Evolutionary conservation across 2,888 invertebrate genomes (phyloP), one percentile per base, ranked within the genome.

Genomic region (Apamea anceps): DNA sequence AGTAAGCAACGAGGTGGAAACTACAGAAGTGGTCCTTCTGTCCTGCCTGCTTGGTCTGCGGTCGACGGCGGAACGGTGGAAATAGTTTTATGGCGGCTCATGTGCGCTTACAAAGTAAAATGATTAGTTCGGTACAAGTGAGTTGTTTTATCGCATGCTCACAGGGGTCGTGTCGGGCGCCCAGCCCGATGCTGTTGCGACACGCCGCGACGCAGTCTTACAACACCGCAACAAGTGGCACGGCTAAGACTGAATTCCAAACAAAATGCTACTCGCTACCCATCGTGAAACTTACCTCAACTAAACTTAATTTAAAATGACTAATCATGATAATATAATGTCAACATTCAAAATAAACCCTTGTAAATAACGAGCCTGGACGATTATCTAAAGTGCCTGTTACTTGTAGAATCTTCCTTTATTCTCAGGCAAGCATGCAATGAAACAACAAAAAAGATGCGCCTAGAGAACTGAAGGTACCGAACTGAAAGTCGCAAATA

Each of bases 31-130:
- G 66, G 32, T 13, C 25, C 84, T 84, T 79, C 68, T 84, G 63
- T 18, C 0, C 15, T 8, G 18, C 42, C n/a, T 32, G 32, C 67
- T 51, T 3, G 48, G n/a, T 8, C 6, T 15, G 45, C 60, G 25
- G 28, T 45, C 10, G n/a, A 13, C 37, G 48, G 54, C 42, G 62
- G 66, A 51, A 15, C 42, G 28, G 12, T 37, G 25, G 28, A 54
- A n/a, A 57, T 72, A 63, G 54, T 66, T 57, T 32, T 71, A 80
- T 75, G 67, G 48, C 21, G 48, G 75, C 37, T 71, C n/a, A 37
- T 42, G 75, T 63, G 62, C 63, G 57, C 15, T 71, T 51, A 80
- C 81, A 81, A 81, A 80, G 78, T 86, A 79, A 86, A 84, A 80
- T 79, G 45, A 81, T 82, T 80, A 86, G 77, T 72, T 84, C 48